Evolutionary conservation across 2,797 vertebrate genomes (phyloP), one percentile per base, ranked within the genome.

Genomic region (Micromesistius poutassou): DNA sequence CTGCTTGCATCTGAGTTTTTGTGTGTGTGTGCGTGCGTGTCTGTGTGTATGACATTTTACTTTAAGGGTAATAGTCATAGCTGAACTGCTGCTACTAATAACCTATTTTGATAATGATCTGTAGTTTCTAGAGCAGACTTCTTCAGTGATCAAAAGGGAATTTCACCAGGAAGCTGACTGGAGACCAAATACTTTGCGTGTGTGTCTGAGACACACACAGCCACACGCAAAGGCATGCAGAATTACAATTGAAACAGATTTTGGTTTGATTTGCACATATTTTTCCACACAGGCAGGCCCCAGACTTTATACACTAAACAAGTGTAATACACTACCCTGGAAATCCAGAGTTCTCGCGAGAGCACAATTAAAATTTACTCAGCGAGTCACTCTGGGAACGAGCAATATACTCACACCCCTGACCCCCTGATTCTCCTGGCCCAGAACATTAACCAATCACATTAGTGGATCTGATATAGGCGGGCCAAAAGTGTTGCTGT

Each of bases 141-240:
- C 89, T 74, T 88, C 88, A 87, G 86, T 87, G 88, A 90, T 38
- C 9, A 9, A 9, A 9, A 9, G 83, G 81, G 87, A 91, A 92
- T 91, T 93, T 93, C 87, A 79, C 85, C 82, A 4, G 86, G 91
- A 90, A 91, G 88, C 82, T 72, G 79, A 85, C 87, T 81, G 90
- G 83, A 90, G 85, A 87, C 87, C 88, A 80, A 84, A 72, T 30
- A 85, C 31, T 72, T 62, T 77, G 75, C 66, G 73, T 78, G 38
- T 74, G 88, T 86, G 81, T 88, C 77, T 86, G 80, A 83, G 73
- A 76, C 55, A 42, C 73, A 62, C 33, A 55, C 66, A 76, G 78
- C 77, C 74, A 71, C 71, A 46, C 31, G 79, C 83, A 79, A 80
- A 74, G 78, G 81, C 87, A 89, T 5, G 83, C 87, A 84, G 85